A percentile compares a stretch with the other conserved stretches of the same genome.
phyloP scores from a whole-genome alignment of 2,888 invertebrate genomes.

The Cremastobaeus sp. region DNA sequence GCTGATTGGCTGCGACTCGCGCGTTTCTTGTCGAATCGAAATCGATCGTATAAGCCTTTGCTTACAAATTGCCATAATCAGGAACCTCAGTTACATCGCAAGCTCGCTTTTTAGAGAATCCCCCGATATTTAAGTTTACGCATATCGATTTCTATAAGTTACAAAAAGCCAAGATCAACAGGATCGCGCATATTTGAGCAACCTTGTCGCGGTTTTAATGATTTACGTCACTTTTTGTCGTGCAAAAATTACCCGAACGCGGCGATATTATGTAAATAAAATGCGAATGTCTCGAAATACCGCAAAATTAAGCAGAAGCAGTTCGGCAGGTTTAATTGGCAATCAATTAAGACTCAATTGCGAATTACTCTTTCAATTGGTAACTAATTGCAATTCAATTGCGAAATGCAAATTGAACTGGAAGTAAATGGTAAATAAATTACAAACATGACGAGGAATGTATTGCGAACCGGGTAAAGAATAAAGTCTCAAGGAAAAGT shows the following conservation, averaged over 20 bases:
- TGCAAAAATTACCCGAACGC: slow-evolving; percentile 3
- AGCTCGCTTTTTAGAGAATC: slow-evolving; percentile 7
- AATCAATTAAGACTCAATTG: slow-evolving; percentile 56
- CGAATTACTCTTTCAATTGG: slow-evolving; percentile 47
- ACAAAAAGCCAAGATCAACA: slow-evolving; percentile 2
- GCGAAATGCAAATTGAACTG: slow-evolving; percentile 50
- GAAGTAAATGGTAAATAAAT: slow-evolving; percentile 49
- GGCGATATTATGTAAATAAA: slow-evolving; percentile 43
- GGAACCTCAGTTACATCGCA: slow-evolving; percentile 29
- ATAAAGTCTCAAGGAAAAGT: slow-evolving; percentile 15
- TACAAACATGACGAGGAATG: slow-evolving; percentile 41
- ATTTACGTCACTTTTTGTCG: slow-evolving; percentile 30
- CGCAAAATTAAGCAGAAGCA: slow-evolving; percentile 31
- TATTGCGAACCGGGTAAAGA: slow-evolving; percentile 8
- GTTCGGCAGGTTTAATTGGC: slow-evolving; percentile 45
- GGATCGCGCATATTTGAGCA: too few relatives aligned
- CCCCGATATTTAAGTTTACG: slow-evolving; percentile 23
- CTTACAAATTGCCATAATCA: slow-evolving; percentile 57
- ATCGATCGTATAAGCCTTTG: slow-evolving; percentile 49
- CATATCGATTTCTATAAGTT: slow-evolving; percentile 37
- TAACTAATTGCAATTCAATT: slow-evolving; percentile 56
- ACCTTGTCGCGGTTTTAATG: slow-evolving; percentile 16
- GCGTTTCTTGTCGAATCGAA: slow-evolving; percentile 47
- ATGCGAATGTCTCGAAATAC: slow-evolving; percentile 26
- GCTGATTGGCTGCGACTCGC: slow-evolving; percentile 67